Base-by-base conservation (phyloP, 2,113 vertebrate genomes). In the Cololabis saira region DNA sequence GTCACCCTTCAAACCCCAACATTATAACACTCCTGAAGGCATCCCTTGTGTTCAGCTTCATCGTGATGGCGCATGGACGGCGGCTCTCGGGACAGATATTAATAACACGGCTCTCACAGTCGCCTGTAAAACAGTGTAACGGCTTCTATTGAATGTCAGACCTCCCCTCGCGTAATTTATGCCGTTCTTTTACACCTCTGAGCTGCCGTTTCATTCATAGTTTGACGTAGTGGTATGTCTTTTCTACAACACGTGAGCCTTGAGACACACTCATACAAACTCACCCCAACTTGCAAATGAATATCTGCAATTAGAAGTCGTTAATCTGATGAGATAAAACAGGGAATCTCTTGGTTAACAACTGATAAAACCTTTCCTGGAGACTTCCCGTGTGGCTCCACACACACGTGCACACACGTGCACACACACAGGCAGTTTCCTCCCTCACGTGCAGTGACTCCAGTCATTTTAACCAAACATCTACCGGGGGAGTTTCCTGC, bases 291-390 rank as follows among this genome's bases (percentile, higher is more conserved):
- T n/a, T 22, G 5, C 49, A 49, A 47, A 77, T 60, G 73, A 75
- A 76, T 81, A 76, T 71, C 43, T 74, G 53, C 63, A 76, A 80
- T 88, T 80, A 67, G 66, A 80, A 41, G 30, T 52, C 81, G 53
- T 82, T 74, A 78, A 78, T 78, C 53, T 76, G 53, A 76, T 77
- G 47, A 78, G 63, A 78, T 63, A 48, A 67, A 74, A 69, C 63
- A 22, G 54, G 67, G 76, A 49, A 82, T 78, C 52, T 67, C 40
- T 61, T 41, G 0, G 27, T 33, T 44, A 56, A 57, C 17, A 62
- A n/a, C 52, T 67, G 78, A 91, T 90, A 86, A 87, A 68, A 65
- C 57, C 1, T 86, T 85, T 89, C 76, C 67, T 82, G 83, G 73
- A 87, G 78, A 64, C 73, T 56, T 41, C 41, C 57, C 55, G 8